Evolutionary conservation across 1,140 invertebrate genomes (phyloP), one percentile per base, ranked within the genome.

Genomic region (Camponotus vicinus): DNA sequence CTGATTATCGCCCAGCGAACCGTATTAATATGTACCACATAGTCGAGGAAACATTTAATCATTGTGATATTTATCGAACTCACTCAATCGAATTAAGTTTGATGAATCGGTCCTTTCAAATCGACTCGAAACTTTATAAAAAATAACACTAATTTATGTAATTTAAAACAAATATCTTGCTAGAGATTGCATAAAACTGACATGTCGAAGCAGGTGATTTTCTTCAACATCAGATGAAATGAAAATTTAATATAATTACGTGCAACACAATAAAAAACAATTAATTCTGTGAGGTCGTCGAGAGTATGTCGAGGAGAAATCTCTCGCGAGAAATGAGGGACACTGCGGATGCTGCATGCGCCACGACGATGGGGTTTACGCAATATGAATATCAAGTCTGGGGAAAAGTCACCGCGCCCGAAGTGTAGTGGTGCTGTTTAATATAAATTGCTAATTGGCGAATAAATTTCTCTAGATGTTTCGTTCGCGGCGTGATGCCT

Each of bases 381-480:
- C 67, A 55, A 87, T 63, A 55, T 7, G 49, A 71, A 75, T 67
- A 66, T 57, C 76, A 66, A 77, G 66, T 45, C 63, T n/a, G 64
- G 79, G 61, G 86, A 87, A 87, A 89, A 85, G 55, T 40, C 32
- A 13, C 13, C 15, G 55, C 27, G 15, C 37, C 7, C 34, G n/a
- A 18, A 52, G 8, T 45, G 11, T 49, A 32, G 32, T 11, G n/a
- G 18, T 27, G 27, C 66, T n/a, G 40, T 59, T 75, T 59, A 42
- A 34, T 64, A 34, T 71, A 70, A 86, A 86, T 77, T 63, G 84
- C 64, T 88, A 88, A 88, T 86, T 86, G 77, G 42, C 45, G 11
- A 61, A 70, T 52, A 63, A 88, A 40, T 70, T 80, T 45, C 59
- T 78, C 21, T 6, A 21, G 45, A 27, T 32, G 66, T 8, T 49